Conservation (phyloP, 2,888 invertebrate species). For the Nipponacmea schrenckii region DNA sequence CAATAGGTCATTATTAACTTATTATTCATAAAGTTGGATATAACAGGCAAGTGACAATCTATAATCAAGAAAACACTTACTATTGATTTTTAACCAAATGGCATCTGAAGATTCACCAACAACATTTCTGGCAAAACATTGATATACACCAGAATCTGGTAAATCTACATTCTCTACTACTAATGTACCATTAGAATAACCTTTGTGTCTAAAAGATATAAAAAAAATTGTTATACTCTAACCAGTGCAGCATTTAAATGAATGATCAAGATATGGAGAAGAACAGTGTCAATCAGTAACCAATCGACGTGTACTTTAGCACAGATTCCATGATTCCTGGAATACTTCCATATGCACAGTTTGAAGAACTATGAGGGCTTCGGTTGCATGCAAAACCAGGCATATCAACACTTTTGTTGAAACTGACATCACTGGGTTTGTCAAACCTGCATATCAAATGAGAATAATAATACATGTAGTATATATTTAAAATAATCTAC, state of each 20-base stretch:
- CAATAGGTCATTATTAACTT: too few relatives aligned
- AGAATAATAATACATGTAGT: background rate
- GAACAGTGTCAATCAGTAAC: too few relatives aligned
- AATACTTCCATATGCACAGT: too few relatives aligned
- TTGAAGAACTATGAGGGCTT: too few relatives aligned
- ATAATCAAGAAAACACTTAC: conserved; percentile 73
- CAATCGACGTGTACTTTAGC: too few relatives aligned
- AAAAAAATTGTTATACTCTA: background rate
- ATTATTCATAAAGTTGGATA: too few relatives aligned
- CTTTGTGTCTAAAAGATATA: conserved; percentile 33
- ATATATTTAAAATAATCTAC: background rate
- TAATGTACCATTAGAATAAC: conserved; percentile 46
- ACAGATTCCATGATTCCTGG: too few relatives aligned
- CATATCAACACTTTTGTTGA: too few relatives aligned
- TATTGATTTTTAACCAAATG: conserved; percentile 94
- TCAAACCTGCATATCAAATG: too few relatives aligned
- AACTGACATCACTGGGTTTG: too few relatives aligned
- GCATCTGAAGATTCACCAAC: conserved; percentile 90
- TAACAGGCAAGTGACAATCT: background rate
- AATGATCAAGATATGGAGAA: background rate
- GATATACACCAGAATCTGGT: conserved; percentile 92
- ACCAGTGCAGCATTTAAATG: background rate
- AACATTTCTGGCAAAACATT: conserved; percentile 90
- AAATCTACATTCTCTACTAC: conserved; percentile 82
- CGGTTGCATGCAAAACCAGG: too few relatives aligned